Evolutionary conservation across 1,140 invertebrate species (phyloP), one percentile per base, ranked within the genome.

Genomic region (Brachionus angularis): DNA sequence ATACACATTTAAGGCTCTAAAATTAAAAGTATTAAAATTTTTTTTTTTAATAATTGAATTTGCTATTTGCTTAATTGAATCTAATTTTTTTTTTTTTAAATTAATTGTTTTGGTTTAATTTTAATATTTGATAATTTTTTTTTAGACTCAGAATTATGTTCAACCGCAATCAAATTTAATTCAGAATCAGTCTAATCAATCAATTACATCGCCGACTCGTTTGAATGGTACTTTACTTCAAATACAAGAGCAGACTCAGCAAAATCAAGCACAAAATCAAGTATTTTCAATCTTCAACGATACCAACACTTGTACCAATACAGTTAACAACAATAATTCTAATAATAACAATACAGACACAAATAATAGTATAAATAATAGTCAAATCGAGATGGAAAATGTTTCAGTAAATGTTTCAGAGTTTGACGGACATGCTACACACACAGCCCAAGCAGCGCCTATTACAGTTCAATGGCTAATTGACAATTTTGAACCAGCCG

Each of bases 401-500:
- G 21, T 18, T 29, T n/a, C n/a, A n/a, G n/a, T n/a, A n/a, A 42
- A 29, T 39, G 5, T 29, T 10, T 31, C 31, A 2, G 67, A 52
- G 16, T 71, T 39, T 31, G 67, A 71, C n/a, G 47, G 46, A 27
- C 42, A 67, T 33, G 62, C 62, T 12, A 23, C 62, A 16, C 62
- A 67, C 42, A 67, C 62, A n/a, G 44, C 62, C 1, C 62, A 67
- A 14, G 62, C 62, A 27, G 62, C 62, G 23, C 62, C 62, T 2
- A 50, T 67, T 42, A 67, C 62, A 8, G 67, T 70, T 34, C 67
- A 53, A 33, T 98, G 96, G 96, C 83, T 98, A 73, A 85, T 95
- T 75, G 91, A 96, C 78, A 96, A 98, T 84, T 98, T 98, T 80
- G 95, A 98, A 83, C 95, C 91, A 23, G 92, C 93, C 2, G 94